Conservation (phyloP, 2,797 vertebrate species). For the Pantherophis alleghaniensis region DNA sequence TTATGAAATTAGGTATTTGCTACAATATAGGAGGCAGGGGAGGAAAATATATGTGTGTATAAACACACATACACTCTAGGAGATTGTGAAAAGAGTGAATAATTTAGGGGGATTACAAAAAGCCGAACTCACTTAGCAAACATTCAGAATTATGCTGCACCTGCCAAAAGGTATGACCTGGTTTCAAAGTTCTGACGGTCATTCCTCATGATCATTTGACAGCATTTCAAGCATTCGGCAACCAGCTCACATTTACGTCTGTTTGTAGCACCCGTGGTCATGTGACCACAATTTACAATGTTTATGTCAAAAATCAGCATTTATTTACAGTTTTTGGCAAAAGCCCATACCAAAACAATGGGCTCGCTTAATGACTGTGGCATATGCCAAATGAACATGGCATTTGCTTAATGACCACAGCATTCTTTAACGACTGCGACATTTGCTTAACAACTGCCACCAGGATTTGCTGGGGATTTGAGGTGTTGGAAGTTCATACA, state of each 20-base stretch:
- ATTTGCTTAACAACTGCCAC: neutral
- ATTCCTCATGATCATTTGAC: neutral
- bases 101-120: neutral
- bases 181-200: neutral
- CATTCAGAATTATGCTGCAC: neutral
- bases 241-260: too few relatives aligned
- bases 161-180: neutral
- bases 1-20: neutral
- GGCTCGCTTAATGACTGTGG: neutral
- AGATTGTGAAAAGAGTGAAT: neutral
- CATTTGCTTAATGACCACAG: too few relatives aligned
- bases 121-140: neutral
- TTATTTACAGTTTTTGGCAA: neutral
- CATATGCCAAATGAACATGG: neutral
- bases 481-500: neutral
- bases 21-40: neutral
- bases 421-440: neutral
- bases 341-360: neutral
- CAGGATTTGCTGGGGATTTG: neutral
- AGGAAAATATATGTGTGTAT: neutral
- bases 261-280: too few relatives aligned
- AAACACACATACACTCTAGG: neutral
- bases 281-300: neutral
- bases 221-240: neutral
- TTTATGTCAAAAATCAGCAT: neutral